phyloP scores from a whole-genome alignment of 2,888 invertebrate genomes.

The Rugalucina vietnamica region DNA sequence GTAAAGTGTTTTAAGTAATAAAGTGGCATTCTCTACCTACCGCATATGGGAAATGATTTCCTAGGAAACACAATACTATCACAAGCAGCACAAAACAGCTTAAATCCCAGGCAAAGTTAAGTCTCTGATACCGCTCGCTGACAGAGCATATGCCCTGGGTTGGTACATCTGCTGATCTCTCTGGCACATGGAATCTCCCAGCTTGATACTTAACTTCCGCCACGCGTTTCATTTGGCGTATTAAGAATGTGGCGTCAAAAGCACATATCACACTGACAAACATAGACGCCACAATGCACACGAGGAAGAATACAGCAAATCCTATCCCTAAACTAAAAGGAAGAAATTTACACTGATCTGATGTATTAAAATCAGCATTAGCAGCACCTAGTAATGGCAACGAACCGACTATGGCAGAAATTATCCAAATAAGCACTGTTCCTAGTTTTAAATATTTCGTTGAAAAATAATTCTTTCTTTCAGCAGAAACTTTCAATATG shows the following conservation, averaged over 20 bases:
- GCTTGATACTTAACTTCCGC: constrained; percentile 73
- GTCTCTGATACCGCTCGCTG: constrained; percentile 70
- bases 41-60: constrained; percentile 71
- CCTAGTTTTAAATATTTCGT: constrained; percentile 65
- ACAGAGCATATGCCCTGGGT: constrained; percentile 58
- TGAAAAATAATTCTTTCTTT: constrained; percentile 62
- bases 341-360: constrained; percentile 68
- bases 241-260: constrained; percentile 67
- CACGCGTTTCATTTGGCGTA: constrained; percentile 68
- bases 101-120: constrained; percentile 74
- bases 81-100: constrained; percentile 70
- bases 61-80: constrained; percentile 56
- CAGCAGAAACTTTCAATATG: constrained; percentile 64
- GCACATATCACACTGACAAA: constrained; percentile 66
- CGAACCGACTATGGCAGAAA: constrained; percentile 62
- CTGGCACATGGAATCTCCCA: constrained; percentile 69
- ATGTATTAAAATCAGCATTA: constrained; percentile 44
- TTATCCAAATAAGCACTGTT: constrained; percentile 63
- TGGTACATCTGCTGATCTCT: constrained; percentile 55
- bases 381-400: constrained; percentile 68
- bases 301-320: constrained; percentile 66
- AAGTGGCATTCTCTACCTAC: no score
- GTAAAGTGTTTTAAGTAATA: no score
- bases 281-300: constrained; percentile 63
- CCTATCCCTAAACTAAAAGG: constrained; percentile 68